Base-by-base conservation (phyloP, 1,140 invertebrate species). In the Ganaspis sp. region DNA sequence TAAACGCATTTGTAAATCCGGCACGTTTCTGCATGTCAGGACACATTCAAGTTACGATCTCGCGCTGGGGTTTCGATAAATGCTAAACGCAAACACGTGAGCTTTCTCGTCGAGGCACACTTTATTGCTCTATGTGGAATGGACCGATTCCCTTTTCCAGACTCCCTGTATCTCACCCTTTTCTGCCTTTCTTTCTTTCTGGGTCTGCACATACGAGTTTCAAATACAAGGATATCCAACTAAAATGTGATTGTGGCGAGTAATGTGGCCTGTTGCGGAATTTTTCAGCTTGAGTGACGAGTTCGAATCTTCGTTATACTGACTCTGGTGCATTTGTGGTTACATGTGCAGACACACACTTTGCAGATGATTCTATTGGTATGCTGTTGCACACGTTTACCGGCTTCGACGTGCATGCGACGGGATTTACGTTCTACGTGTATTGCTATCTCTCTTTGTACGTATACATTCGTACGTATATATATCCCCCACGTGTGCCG, bases 11-110 rank as follows among this genome's bases (percentile, higher is more conserved):
- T 88, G 87, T 89, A 91, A 89, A 85, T 87, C 83, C 86, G 83
- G 88, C 90, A 91, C 90, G 89, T 90, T 90, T 90, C 89, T 90
- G 86, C 89, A 89, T 90, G 89, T 89, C 88, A 89, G 89, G 87
- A 86, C 85, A 87, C 86, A 87, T 89, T 87, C 84, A 83, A 90
- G 87, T 90, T 90, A 91, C 89, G 88, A 89, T 88, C 85, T 88
- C 84, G 85, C 84, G 84, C 84, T 80, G 82, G 82, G 84, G 80
- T 90, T 91, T 90, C 89, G 89, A 90, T 91, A 90, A 91, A 90
- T 90, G 89, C 87, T 90, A 88, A 90, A 90, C 88, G 88, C 75
- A 82, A 91, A 90, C 89, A 90, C 86, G 89, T 90, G 90, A 91
- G 89, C 88, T 90, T 91, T 87, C 89, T 90, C 87, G 89, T 90